A percentile compares a stretch with the other conserved stretches of the same genome.
Conservation (phyloP, 2,113 vertebrate genomes). For the Sphyrna mokarran region DNA sequence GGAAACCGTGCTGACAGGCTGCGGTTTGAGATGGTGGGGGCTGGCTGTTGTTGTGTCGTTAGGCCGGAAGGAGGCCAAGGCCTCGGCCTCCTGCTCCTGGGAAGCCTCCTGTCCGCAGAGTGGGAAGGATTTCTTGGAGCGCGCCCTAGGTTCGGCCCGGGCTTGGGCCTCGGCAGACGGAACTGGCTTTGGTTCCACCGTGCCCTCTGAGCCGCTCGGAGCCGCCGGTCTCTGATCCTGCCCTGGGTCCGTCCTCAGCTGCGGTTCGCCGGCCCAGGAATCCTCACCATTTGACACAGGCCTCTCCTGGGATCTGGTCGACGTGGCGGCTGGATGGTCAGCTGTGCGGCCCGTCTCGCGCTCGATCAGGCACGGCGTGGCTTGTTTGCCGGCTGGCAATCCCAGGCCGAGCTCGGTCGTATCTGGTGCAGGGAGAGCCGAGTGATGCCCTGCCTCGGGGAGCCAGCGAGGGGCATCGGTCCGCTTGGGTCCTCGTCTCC, state of each 20-base stretch:
- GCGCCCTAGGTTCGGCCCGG: slow-evolving; percentile 39
- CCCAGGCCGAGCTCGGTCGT: slow-evolving; percentile 27
- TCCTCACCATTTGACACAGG: too few relatives aligned
- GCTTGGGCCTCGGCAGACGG: slow-evolving; percentile 48
- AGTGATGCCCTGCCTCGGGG: too few relatives aligned
- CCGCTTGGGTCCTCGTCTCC: slow-evolving; percentile 21
- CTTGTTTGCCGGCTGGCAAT: slow-evolving; percentile 42
- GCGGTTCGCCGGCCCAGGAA: background rate
- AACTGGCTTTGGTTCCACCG: background rate
- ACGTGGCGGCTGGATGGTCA: slow-evolving; percentile 40
- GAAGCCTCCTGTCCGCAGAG: background rate
- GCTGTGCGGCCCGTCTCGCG: background rate
- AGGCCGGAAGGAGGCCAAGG: background rate
- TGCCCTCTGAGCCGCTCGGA: too few relatives aligned
- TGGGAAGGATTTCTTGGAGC: slow-evolving; percentile 41
- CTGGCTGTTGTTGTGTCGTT: background rate
- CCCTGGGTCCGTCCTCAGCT: slow-evolving; percentile 46
- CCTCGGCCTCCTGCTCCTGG: background rate
- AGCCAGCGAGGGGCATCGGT: background rate
- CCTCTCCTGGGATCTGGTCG: background rate
- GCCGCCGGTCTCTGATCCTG: background rate
- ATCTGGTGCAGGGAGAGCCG: too few relatives aligned
- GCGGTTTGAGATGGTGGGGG: background rate
- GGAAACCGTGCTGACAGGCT: slow-evolving; percentile 39
- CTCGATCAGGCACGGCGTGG: slow-evolving; percentile 43